These are phyloP conservation scores for Archocentrus centrarchus DNA, from an alignment of 2,113 vertebrate species.

Conservation along the genomic window DNA sequence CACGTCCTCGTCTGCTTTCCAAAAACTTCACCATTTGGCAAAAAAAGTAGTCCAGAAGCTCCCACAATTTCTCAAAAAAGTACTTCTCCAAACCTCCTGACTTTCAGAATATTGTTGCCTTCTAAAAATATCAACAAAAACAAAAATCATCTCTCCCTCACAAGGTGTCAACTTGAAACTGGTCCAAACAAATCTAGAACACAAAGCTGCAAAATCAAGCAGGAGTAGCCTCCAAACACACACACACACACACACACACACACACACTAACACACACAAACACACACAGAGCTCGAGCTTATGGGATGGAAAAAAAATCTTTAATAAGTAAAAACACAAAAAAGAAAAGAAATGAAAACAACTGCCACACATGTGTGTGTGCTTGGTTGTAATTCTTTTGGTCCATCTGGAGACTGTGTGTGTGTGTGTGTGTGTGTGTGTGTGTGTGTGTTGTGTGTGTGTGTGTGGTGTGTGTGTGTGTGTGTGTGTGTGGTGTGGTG, in stretches of 20 bases:
- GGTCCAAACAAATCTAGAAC: background rate
- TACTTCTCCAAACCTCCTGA: background rate
- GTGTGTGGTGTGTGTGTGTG: background rate
- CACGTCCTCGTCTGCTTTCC: background rate
- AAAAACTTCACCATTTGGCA: background rate
- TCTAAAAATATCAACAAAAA: background rate
- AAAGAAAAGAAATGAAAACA: background rate
- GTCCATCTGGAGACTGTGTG: background rate
- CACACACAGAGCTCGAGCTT: background rate
- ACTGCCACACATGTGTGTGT: background rate
- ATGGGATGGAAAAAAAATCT: background rate
- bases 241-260: background rate
- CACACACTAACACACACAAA: background rate
- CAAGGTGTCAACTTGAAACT: background rate
- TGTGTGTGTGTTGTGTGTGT: background rate
- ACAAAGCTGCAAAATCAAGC: background rate
- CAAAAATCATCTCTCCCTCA: background rate
- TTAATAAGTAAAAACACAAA: background rate
- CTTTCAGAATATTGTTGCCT: background rate
- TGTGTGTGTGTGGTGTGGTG: background rate
- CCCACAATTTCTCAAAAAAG: background rate
- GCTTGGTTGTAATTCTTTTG: background rate
- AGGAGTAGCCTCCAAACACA: background rate
- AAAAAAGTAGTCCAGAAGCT: background rate
- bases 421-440: conserved; percentile 1